Percentiles rank a stretch among this genome's conserved stretches.
Evolutionary conservation across 2,888 invertebrate species (phyloP).

Genomic region (Brachycybe producta): DNA sequence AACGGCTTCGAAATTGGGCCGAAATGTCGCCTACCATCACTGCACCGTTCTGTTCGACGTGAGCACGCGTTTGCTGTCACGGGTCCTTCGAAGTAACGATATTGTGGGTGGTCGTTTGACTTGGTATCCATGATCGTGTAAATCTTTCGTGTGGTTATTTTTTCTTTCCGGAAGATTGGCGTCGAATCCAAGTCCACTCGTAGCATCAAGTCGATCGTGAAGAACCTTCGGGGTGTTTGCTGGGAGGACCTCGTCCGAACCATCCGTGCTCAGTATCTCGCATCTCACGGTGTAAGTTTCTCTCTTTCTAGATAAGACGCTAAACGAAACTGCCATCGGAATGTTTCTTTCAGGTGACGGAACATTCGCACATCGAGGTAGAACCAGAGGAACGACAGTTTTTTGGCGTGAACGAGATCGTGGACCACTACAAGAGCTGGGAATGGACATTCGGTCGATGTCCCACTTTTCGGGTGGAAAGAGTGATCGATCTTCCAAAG

Average conservation of each 20-base stretch:
- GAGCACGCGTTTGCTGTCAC: slow-evolving; percentile 56
- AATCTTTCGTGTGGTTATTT: neutral
- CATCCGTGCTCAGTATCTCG: slow-evolving; percentile 67
- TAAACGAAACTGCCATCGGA: too few species aligned
- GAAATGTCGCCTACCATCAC: slow-evolving; percentile 87
- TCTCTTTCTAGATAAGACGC: too few species aligned
- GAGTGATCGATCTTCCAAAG: too few species aligned
- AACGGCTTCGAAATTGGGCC: slow-evolving; percentile 82
- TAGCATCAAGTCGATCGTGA: slow-evolving; percentile 66
- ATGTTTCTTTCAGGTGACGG: neutral
- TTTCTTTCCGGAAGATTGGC: slow-evolving; percentile 45
- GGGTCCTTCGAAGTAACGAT: neutral
- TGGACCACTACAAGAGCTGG: neutral
- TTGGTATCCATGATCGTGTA: too few species aligned
- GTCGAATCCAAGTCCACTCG: slow-evolving; percentile 73
- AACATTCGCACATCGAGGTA: neutral
- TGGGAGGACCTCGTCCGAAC: slow-evolving; percentile 60
- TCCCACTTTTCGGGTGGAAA: slow-evolving; percentile 1
- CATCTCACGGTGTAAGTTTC: too few species aligned
- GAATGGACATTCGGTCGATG: slow-evolving; percentile 14
- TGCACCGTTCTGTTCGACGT: slow-evolving; percentile 85
- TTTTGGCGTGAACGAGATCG: neutral
- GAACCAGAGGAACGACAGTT: slow-evolving; percentile 4
- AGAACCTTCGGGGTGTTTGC: slow-evolving; percentile 64
- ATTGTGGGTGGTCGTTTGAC: too few species aligned